Base-by-base conservation (phyloP, 2,113 vertebrate genomes). In the Stomatorhinus ivindoensis region DNA sequence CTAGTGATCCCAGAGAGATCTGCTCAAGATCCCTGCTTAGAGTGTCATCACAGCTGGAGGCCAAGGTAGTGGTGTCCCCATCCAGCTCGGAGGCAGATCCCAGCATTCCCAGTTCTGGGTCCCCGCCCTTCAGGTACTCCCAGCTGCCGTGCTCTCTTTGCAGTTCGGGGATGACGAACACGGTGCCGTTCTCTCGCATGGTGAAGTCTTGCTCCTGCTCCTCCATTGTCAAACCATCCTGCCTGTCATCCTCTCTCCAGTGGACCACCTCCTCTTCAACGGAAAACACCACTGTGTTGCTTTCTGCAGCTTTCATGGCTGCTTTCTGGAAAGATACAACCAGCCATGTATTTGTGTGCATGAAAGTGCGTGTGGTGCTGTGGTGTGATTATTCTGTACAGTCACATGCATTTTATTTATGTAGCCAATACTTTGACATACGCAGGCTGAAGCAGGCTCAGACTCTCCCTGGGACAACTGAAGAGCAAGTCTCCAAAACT, bases 141-240 rank as follows among this genome's bases (percentile, higher is more conserved):
- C n/a, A 76, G 91, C 93, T 92, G 82, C 91, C 87, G 0, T 92
- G 92, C 35, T 89, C 83, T 0, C 93, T 93, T 35, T 93, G 92
- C 13, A 91, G 90, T 10, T 92, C 91, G 0, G 95, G 96, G 87
- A 96, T 94, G 51, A 96, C 94, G 83, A 96, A 96, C 83, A 96
- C 95, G 0, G 95, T 96, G 13, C 93, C 92, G 0, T 95, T 96
- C 90, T 94, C 93, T 44, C 93, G 91, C 13, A 93, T 92, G 0
- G 51, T 89, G 90, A 91, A 94, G 44, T 2, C 80, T 19, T 89
- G 91, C 19, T 94, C 93, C 35, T 89, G 90, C 24, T 94, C 93
- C n/a, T 88, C 89, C 80, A 91, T 91, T 19, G 48, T 31, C 1
- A 53, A 48, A 0, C 91, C 90, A 46, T 87, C 73, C 0, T 90